Percentiles rank a stretch among this genome's conserved stretches.
phyloP scores from a whole-genome alignment of 2,888 invertebrate species.

The Volucella inanis region DNA sequence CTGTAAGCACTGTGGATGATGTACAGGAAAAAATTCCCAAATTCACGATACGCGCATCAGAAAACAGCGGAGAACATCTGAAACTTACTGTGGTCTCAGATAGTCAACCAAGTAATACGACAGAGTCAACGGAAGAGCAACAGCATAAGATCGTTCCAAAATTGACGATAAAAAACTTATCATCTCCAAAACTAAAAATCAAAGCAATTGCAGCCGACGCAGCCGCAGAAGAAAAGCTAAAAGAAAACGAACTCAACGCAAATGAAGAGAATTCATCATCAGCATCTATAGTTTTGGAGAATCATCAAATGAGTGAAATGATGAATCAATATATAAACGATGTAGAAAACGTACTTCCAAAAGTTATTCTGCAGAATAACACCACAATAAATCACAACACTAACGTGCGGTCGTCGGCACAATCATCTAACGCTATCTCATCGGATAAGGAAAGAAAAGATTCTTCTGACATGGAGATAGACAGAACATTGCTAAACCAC shows the following conservation, averaged over 20 bases:
- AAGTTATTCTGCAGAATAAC: constrained; percentile 56
- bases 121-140: constrained; percentile 50
- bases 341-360: constrained; percentile 60
- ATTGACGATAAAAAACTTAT: constrained; percentile 82
- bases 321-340: constrained; percentile 64
- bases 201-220: constrained; percentile 81
- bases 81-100: constrained; percentile 75
- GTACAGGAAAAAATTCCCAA: constrained; percentile 78
- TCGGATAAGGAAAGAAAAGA: constrained; percentile 53
- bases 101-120: constrained; percentile 32
- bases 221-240: constrained; percentile 75
- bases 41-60: constrained; percentile 79
- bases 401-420: constrained; percentile 20
- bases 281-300: constrained; percentile 68
- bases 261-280: constrained; percentile 70
- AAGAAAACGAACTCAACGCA: constrained; percentile 58
- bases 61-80: constrained; percentile 76
- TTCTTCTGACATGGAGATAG: constrained; percentile 82
- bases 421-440: constrained; percentile 15
- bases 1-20: constrained; percentile 41
- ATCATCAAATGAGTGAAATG: constrained; percentile 60
- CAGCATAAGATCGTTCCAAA: constrained; percentile 80
- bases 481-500: constrained; percentile 80
- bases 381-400: constrained; percentile 38
- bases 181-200: constrained; percentile 83